Percentiles rank a stretch among this genome's conserved stretches.
Evolutionary conservation across 1,140 invertebrate species (phyloP).

Genomic region (Ooceraea biroi): DNA sequence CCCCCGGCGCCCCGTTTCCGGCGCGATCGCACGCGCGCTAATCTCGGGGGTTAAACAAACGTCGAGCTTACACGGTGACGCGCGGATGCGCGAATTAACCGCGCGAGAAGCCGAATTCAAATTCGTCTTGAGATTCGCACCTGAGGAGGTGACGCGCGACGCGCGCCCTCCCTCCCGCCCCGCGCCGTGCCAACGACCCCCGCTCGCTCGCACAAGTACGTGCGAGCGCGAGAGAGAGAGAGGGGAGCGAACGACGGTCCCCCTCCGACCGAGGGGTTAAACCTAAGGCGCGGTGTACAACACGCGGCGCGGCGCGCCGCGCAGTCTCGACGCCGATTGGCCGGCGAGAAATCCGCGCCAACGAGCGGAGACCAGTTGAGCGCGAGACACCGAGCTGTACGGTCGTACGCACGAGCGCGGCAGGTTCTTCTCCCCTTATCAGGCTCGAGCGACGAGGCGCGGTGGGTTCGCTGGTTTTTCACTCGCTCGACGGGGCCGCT

Average conservation of each 20-base stretch:
- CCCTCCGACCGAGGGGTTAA: constrained; percentile 67
- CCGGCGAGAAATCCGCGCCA: constrained; percentile 79
- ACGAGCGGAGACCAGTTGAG: constrained; percentile 84
- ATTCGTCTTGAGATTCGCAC: constrained; percentile 61
- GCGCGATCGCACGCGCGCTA: constrained; percentile 1
- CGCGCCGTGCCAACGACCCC: constrained; percentile 47
- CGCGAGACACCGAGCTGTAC: constrained; percentile 83
- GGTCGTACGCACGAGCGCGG: constrained; percentile 74
- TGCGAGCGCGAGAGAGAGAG: constrained; percentile 5
- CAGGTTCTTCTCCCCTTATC: constrained; percentile 37
- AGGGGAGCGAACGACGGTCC: constrained; percentile 31
- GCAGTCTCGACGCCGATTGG: constrained; percentile 81
- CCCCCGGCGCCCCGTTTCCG: constrained; percentile 2
- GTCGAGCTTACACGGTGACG: constrained; percentile 36
- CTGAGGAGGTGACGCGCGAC: constrained; percentile 54
- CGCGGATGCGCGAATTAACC: constrained; percentile 27
- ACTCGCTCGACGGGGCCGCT: neutral
- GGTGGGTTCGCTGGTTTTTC: constrained; percentile 5
- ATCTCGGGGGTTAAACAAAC: constrained; percentile 54
- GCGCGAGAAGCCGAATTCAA: constrained; percentile 34
- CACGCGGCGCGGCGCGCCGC: constrained; percentile 79
- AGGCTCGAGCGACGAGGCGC: constrained; percentile 13
- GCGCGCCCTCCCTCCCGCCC: neutral
- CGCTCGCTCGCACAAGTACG: constrained; percentile 14
- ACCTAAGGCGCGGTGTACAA: constrained; percentile 69